Evolutionary conservation across 2,888 invertebrate genomes (phyloP).

Genomic region (Diachrysia chrysitis): DNA sequence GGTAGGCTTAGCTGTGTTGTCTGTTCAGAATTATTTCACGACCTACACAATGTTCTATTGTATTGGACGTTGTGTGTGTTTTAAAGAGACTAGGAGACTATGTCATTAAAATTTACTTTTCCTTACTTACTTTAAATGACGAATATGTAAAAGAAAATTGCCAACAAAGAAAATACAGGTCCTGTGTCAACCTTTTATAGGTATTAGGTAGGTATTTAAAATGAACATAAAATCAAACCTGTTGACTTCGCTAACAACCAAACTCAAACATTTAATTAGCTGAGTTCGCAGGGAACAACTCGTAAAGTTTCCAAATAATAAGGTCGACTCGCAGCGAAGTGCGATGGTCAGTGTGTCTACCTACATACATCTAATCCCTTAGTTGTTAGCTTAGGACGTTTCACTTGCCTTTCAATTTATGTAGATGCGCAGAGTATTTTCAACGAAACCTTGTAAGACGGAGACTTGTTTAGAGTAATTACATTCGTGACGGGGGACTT

Average conservation of each 20-base stretch:
- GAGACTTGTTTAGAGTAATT: conserved; percentile 60
- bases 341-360: conserved; percentile 29
- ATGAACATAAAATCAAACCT: conserved; percentile 8
- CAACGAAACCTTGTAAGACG: conserved; percentile 56
- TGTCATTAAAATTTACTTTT: neutral
- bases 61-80: conserved; percentile 9
- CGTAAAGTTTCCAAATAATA: conserved; percentile 44
- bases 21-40: conserved; percentile 65
- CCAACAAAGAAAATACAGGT: neutral
- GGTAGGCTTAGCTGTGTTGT: conserved; percentile 75
- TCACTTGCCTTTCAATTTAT: conserved; percentile 52
- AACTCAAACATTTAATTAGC: conserved; percentile 38
- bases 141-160: too few relatives aligned
- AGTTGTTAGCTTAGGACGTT: conserved; percentile 66
- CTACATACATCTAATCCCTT: conserved; percentile 33
- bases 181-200: neutral
- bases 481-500: conserved; percentile 43
- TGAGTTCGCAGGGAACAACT: conserved; percentile 31
- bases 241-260: conserved; percentile 20
- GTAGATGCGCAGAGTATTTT: conserved; percentile 45
- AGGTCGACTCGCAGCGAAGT: conserved; percentile 12
- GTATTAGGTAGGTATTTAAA: neutral
- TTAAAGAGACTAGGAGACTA: conserved; percentile 9
- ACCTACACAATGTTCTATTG: conserved; percentile 51
- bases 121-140: too few relatives aligned